These are phyloP conservation scores for Anguilla japonica DNA, from an alignment of 2,113 vertebrate genomes.

Conservation along the genomic window DNA sequence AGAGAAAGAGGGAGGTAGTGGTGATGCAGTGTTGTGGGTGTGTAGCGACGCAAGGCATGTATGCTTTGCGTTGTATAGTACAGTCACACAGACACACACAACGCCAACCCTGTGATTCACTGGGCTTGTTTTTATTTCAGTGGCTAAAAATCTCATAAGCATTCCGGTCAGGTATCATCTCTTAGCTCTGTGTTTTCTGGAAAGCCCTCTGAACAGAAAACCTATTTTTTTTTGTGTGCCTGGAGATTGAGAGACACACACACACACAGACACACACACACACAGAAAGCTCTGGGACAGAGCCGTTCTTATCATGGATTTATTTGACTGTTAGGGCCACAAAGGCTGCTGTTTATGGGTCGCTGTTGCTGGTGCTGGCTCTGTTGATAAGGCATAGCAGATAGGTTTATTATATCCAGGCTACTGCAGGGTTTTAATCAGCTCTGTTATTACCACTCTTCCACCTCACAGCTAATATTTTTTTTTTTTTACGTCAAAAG, in stretches of 20 bases:
- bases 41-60: neutral
- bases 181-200: neutral
- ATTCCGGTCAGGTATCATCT: conserved; percentile 6
- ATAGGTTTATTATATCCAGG: conserved; percentile 29
- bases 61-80: neutral
- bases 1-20: neutral
- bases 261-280: too few relatives aligned
- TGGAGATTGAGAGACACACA: neutral
- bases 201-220: neutral
- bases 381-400: conserved; percentile 16
- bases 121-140: neutral
- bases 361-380: neutral
- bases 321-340: neutral
- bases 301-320: neutral
- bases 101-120: neutral
- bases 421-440: conserved; percentile 19
- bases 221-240: neutral
- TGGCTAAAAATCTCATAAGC: neutral
- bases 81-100: neutral
- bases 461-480: neutral
- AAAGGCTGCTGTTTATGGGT: neutral
- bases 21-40: neutral
- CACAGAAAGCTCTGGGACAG: neutral
- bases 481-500: neutral
- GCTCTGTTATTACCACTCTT: conserved; percentile 16